Percentiles rank a stretch among this genome's conserved stretches.
phyloP scores from a whole-genome alignment of 2,797 vertebrate genomes.

The Syndactyla subalaris region DNA sequence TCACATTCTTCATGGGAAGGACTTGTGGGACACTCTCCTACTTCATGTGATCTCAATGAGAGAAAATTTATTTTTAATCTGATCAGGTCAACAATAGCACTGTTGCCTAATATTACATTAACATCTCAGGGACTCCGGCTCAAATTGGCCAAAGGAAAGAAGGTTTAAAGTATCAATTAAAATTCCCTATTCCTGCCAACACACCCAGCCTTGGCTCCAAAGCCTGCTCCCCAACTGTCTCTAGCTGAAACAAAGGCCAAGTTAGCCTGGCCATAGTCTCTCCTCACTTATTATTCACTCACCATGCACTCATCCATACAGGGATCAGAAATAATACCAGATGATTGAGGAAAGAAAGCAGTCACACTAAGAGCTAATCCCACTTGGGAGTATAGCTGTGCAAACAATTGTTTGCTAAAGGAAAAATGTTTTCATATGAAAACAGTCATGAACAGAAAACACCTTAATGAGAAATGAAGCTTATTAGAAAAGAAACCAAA shows the following conservation, averaged over 20 bases:
- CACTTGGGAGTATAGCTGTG: background rate
- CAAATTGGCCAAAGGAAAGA: constrained; percentile 35
- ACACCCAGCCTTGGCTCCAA: constrained; percentile 14
- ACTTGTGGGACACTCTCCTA: background rate
- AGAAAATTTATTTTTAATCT: constrained; percentile 30
- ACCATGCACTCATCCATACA: background rate
- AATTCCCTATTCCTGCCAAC: constrained; percentile 53
- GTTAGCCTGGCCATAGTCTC: background rate
- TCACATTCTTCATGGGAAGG: constrained; percentile 1
- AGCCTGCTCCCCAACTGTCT: background rate
- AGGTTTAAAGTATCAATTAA: constrained; percentile 66
- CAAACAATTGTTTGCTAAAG: constrained; percentile 46
- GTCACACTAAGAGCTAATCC: constrained; percentile 5
- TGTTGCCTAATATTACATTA: constrained; percentile 36
- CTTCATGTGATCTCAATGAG: background rate
- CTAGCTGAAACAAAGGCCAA: constrained; percentile 8
- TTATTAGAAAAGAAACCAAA: constrained; percentile 25
- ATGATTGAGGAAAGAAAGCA: constrained; percentile 22
- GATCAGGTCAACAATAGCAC: constrained; percentile 1
- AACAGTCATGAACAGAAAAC: background rate
- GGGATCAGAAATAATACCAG: constrained; percentile 37
- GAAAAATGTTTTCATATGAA: background rate
- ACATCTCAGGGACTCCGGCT: background rate
- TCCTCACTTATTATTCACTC: background rate
- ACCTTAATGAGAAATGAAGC: constrained; percentile 18